A percentile compares a stretch with the other conserved stretches of the same genome.
Conservation (phyloP, 2,797 vertebrate genomes). For the Corythornis leucogaster region DNA sequence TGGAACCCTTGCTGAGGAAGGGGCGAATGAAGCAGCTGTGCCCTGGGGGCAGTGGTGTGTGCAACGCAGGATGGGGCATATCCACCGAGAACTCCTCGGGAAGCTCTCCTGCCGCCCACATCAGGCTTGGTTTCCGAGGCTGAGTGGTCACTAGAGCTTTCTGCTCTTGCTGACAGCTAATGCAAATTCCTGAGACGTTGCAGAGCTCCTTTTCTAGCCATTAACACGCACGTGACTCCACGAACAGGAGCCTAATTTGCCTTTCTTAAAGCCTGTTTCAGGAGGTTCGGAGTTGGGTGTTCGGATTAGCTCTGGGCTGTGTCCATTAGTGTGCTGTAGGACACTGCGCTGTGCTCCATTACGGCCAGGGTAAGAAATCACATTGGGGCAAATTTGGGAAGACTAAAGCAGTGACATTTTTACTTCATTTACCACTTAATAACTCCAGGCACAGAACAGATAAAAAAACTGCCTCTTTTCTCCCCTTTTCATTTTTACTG, state of each 20-base stretch:
- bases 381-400: constrained; percentile 1
- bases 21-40: background rate
- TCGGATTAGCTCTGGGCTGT: constrained; percentile 29
- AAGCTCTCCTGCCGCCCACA: background rate
- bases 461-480: background rate
- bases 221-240: background rate
- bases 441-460: background rate
- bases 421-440: background rate
- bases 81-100: background rate
- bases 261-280: background rate
- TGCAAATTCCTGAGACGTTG: background rate
- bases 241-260: constrained; percentile 19
- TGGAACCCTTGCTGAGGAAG: background rate
- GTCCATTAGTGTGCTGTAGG: background rate
- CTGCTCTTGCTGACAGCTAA: background rate
- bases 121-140: background rate
- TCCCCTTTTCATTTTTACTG: background rate
- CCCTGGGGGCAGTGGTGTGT: background rate
- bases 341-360: background rate
- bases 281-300: background rate
- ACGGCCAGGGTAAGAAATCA: background rate
- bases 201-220: constrained; percentile 10
- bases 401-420: background rate
- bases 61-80: background rate
- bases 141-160: background rate